These are phyloP conservation scores for Styela plicata DNA, from an alignment of 23 tunicate species.

Conservation along the genomic window DNA sequence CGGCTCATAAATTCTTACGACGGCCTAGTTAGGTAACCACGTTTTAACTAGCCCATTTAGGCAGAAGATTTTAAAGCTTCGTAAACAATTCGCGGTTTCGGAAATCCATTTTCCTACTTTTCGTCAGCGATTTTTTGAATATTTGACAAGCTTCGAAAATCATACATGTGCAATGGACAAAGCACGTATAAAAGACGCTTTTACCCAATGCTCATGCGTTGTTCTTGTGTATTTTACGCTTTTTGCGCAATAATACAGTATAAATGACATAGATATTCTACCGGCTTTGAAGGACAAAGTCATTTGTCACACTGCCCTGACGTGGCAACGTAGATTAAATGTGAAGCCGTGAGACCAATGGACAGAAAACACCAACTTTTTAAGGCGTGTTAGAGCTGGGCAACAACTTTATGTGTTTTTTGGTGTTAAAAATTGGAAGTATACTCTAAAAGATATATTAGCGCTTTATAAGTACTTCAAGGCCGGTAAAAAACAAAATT, in stretches of 20 bases:
- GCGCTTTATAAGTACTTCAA: too few relatives aligned
- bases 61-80: background rate
- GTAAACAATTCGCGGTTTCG: background rate
- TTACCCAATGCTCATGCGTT: too few relatives aligned
- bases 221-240: too few relatives aligned
- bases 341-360: background rate
- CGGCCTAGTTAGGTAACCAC: background rate
- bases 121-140: background rate
- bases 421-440: too few relatives aligned
- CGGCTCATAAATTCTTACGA: background rate
- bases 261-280: background rate
- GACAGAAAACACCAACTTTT: background rate
- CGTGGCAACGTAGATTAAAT: background rate
- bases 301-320: background rate
- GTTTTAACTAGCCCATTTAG: background rate
- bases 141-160: too few relatives aligned
- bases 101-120: too few relatives aligned
- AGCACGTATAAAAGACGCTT: too few relatives aligned
- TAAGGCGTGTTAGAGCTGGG: background rate
- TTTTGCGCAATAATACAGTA: too few relatives aligned
- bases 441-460: too few relatives aligned
- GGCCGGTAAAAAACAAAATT: too few relatives aligned
- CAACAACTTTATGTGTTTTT: background rate
- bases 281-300: background rate
- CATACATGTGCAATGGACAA: too few relatives aligned